Base-by-base conservation (phyloP, 2,797 vertebrate genomes). In the Hipposideros larvatus region DNA sequence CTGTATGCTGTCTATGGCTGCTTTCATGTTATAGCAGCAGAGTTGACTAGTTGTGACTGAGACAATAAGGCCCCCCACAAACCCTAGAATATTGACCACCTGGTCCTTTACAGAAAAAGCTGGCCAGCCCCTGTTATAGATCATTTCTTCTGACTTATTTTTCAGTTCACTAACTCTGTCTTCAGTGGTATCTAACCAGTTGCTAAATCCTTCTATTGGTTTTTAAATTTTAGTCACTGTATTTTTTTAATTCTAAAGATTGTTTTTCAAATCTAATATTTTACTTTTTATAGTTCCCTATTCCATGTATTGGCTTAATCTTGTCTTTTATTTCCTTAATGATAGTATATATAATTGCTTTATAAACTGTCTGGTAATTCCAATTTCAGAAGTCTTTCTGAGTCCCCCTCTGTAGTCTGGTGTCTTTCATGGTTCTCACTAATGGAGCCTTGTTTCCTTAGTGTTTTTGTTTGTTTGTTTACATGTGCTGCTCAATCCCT, bases 241-340 rank as follows among this genome's bases (percentile, higher is more conserved):
- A 87, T 66, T 26, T 92, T 95, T 82, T 91, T 19, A 82, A 37
- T 34, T 88, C 82, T 48, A 53, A n/a, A 94, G 89, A 57, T 84
- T 89, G 4, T 37, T 84, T 86, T 90, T 93, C 21, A 51, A 92
- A 89, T n/a, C 61, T 74, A 65, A 31, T 57, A 46, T 87, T 96
- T 92, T 86, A 65, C 48, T 70, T 95, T 77, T 65, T 55, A 57
- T 48, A 88, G 22, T 79, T 96, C 11, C 28, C 4, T 53, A 68
- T 77, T 82, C 26, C 70, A 75, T 15, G 24, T 24, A 73, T 48
- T 18, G 77, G 34, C 55, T 95, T 31, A 61, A 41, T 74, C 43
- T 85, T 92, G 11, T 71, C 34, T 75, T 77, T 90, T 90, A 48
- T 94, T 90, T 91, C 53, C 41, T 94, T 66, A 96, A 90, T 90